Percentiles rank a stretch among this genome's conserved stretches.
Conservation (phyloP, 23 tunicate species). For the Diplosoma virens region DNA sequence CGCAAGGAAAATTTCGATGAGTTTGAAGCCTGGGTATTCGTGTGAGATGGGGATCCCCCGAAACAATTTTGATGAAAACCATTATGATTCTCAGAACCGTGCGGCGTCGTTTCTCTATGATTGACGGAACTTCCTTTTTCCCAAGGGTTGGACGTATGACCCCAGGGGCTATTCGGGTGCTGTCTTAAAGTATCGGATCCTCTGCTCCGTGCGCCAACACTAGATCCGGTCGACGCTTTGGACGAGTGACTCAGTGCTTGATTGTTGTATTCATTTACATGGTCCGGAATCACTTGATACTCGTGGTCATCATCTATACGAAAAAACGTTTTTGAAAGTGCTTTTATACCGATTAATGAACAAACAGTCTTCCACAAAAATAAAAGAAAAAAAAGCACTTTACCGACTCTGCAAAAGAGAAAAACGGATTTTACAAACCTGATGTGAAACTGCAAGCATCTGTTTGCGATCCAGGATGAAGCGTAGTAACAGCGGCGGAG, state of each 20-base stretch:
- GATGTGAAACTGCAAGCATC: too few species aligned
- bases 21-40: background rate
- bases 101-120: constrained; percentile 3
- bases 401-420: too few species aligned
- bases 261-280: constrained; percentile 14
- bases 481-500: too few species aligned
- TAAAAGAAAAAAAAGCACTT: too few species aligned
- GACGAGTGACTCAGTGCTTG: constrained; percentile 37
- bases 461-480: too few species aligned
- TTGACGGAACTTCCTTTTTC: constrained; percentile 17
- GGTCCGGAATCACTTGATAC: constrained; percentile 85
- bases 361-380: too few species aligned
- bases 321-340: too few species aligned
- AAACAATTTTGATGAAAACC: constrained; percentile 43
- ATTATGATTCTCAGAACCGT: constrained; percentile 37
- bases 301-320: constrained; percentile 87
- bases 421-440: too few species aligned
- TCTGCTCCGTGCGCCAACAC: constrained; percentile 48
- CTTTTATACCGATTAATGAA: too few species aligned
- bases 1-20: background rate
- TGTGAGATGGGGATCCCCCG: background rate
- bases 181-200: constrained; percentile 50
- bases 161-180: constrained; percentile 41
- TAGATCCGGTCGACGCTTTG: constrained; percentile 76
- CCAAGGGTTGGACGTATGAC: constrained; percentile 54